A percentile compares a stretch with the other conserved stretches of the same genome.
Conservation (phyloP, 2,888 invertebrate species). For the Tachina lurida region DNA sequence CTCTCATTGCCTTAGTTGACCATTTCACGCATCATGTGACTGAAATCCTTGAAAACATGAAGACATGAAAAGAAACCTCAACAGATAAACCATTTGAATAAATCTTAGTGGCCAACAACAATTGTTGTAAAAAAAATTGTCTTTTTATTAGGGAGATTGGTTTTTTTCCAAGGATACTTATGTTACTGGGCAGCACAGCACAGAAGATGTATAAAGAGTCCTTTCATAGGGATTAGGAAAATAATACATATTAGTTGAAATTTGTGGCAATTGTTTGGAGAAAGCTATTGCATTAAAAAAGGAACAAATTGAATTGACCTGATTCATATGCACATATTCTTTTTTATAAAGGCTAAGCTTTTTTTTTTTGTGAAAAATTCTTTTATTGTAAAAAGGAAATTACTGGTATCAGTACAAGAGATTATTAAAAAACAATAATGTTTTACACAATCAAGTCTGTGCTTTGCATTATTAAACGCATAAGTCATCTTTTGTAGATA, state of each 20-base stretch:
- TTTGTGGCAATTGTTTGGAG: constrained; percentile 1
- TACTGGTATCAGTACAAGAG: neutral
- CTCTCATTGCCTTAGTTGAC: constrained; percentile 72
- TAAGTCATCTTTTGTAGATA: too few relatives aligned
- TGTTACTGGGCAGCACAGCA: constrained; percentile 34
- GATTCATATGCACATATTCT: neutral
- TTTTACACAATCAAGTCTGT: too few relatives aligned
- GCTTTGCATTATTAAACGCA: too few relatives aligned
- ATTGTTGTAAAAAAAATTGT: constrained; percentile 25
- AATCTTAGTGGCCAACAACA: constrained; percentile 49
- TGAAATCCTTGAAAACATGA: constrained; percentile 56
- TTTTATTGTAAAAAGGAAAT: neutral
- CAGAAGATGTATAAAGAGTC: constrained; percentile 13
- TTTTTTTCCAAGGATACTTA: constrained; percentile 5
- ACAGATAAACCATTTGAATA: constrained; percentile 41
- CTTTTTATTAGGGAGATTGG: constrained; percentile 53
- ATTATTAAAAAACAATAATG: neutral
- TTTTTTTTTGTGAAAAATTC: neutral
- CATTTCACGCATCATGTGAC: constrained; percentile 79
- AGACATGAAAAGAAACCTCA: constrained; percentile 40
- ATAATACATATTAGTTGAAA: constrained; percentile 30
- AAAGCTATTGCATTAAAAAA: neutral
- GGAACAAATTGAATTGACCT: constrained; percentile 9
- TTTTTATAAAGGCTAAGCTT: neutral
- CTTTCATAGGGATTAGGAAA: constrained; percentile 28